These are phyloP conservation scores for Neuroscelio doddi DNA, from an alignment of 2,888 invertebrate genomes.

Conservation along the genomic window DNA sequence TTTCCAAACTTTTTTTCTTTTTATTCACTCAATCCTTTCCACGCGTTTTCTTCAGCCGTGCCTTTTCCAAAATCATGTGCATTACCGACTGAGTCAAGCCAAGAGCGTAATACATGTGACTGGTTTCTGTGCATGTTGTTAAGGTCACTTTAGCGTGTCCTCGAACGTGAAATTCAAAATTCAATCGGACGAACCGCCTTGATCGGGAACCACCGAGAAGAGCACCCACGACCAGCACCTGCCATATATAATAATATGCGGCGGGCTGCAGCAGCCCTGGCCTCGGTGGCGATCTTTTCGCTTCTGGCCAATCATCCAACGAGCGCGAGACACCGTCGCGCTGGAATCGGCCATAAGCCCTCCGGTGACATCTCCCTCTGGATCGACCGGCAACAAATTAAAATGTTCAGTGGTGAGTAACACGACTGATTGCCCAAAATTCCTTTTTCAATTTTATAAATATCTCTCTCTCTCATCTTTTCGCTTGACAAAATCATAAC, in stretches of 20 bases:
- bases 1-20: background rate
- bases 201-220: conserved; percentile 21
- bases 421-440: too few relatives aligned
- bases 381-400: conserved; percentile 93
- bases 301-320: conserved; percentile 53
- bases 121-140: conserved; percentile 27
- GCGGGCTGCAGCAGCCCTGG: conserved; percentile 63
- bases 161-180: conserved; percentile 55
- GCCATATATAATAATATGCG: conserved; percentile 53
- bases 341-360: conserved; percentile 64
- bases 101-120: conserved; percentile 25
- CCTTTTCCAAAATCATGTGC: conserved; percentile 24
- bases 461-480: background rate
- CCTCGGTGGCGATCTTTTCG: conserved; percentile 57
- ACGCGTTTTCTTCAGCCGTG: too few relatives aligned
- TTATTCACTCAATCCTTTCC: conserved; percentile 6
- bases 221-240: conserved; percentile 15
- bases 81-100: conserved; percentile 19
- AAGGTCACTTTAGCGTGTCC: conserved; percentile 25
- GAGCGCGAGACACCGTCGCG: conserved; percentile 62
- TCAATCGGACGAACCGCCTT: conserved; percentile 53
- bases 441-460: background rate
- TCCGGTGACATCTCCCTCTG: conserved; percentile 84
- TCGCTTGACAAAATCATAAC: too few relatives aligned
- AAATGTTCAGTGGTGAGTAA: conserved; percentile 88